Conservation (phyloP, 2,888 invertebrate genomes). For the Cheilosia vulpina region DNA sequence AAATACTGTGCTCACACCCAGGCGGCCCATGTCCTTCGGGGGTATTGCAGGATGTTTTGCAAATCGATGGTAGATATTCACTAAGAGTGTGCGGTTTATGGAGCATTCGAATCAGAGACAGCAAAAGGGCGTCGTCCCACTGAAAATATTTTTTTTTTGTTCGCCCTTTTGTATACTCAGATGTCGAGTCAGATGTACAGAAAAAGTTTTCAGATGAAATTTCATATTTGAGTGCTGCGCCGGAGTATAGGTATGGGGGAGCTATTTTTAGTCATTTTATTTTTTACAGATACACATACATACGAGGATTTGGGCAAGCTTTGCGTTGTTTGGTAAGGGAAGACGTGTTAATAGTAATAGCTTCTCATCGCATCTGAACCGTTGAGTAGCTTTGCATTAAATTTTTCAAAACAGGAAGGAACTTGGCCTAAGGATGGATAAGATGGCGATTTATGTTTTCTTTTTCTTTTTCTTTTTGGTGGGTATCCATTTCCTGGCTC, state of each 20-base stretch:
- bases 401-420: not conserved
- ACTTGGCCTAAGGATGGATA: not conserved
- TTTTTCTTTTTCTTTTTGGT: not conserved
- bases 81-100: conserved; percentile 22
- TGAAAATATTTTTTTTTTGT: conserved; percentile 33
- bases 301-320: not conserved
- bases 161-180: not conserved
- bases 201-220: conserved; percentile 4
- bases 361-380: not conserved
- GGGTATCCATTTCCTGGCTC: conserved; percentile 10
- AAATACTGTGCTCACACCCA: conserved; percentile 10
- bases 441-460: not conserved
- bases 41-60: conserved; percentile 28
- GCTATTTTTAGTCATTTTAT: conserved; percentile 1
- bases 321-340: conserved; percentile 8
- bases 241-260: not conserved
- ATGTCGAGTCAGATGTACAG: not conserved
- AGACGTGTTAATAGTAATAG: conserved; percentile 13
- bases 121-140: conserved; percentile 73
- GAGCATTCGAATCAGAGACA: conserved; percentile 26
- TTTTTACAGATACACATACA: too few relatives aligned
- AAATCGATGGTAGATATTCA: conserved; percentile 48
- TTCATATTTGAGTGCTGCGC: not conserved
- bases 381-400: not conserved
- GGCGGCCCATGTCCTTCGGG: conserved; percentile 60